Evolutionary conservation across 2,113 vertebrate species (phyloP).

Genomic region (Nothoprocta perdicaria): DNA sequence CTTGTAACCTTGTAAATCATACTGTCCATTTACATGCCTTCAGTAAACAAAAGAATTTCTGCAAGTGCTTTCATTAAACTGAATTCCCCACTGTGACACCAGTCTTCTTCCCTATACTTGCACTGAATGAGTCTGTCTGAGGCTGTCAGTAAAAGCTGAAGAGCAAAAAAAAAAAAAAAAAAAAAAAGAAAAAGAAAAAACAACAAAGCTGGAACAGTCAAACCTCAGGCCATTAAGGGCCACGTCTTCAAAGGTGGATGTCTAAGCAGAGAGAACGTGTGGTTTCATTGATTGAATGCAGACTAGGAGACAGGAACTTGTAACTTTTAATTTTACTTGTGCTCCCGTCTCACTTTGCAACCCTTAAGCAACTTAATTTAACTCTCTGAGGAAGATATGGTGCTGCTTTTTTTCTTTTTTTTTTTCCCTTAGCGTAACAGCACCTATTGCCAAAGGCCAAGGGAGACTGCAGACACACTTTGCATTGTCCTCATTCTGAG

Average conservation of each 20-base stretch:
- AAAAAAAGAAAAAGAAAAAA: neutral
- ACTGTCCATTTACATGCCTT: slow-evolving; percentile 58
- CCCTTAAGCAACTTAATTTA: neutral
- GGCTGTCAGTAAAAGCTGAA: slow-evolving; percentile 33
- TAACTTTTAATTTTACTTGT: slow-evolving; percentile 50
- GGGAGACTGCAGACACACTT: neutral
- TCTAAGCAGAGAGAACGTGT: slow-evolving; percentile 20
- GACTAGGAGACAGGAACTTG: slow-evolving; percentile 33
- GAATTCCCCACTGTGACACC: slow-evolving; percentile 37
- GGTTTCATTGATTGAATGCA: slow-evolving; percentile 43
- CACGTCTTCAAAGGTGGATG: slow-evolving; percentile 35
- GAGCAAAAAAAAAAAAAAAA: neutral
- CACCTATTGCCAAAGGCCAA: neutral
- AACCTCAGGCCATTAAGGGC: slow-evolving; percentile 18
- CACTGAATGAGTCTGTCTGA: slow-evolving; percentile 22
- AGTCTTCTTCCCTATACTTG: slow-evolving; percentile 24
- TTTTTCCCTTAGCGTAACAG: neutral
- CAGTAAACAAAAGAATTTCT: slow-evolving; percentile 61
- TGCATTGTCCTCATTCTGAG: neutral
- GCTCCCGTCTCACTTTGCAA: neutral
- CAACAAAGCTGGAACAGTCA: slow-evolving; percentile 40
- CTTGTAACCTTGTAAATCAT: slow-evolving; percentile 66
- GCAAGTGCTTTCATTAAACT: slow-evolving; percentile 33
- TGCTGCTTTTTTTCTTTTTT: neutral
- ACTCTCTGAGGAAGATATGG: neutral